A percentile compares a stretch with the other conserved stretches of the same genome.
Evolutionary conservation across 2,888 invertebrate genomes (phyloP).

Genomic region (Eurois occulta): DNA sequence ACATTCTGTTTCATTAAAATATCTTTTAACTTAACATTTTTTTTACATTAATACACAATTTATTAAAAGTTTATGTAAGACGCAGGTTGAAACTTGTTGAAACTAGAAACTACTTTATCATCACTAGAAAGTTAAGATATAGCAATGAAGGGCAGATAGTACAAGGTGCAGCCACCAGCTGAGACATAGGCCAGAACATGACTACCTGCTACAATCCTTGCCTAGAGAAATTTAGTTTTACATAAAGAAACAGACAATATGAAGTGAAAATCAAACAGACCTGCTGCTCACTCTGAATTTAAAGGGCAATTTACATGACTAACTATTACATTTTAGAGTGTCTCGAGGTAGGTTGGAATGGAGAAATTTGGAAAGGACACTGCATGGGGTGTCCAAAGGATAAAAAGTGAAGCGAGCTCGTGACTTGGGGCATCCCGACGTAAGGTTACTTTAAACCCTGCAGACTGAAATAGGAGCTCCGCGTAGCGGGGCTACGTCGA

Average conservation of each 20-base stretch:
- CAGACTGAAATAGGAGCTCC: no score
- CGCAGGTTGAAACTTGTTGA: slow-evolving; percentile 23
- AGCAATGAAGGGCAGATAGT: not conserved
- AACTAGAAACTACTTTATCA: slow-evolving; percentile 26
- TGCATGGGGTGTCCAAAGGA: not conserved
- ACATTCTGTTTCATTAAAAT: slow-evolving; percentile 18
- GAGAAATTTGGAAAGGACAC: not conserved
- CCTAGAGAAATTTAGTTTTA: not conserved
- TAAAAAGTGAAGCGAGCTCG: no score
- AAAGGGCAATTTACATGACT: not conserved
- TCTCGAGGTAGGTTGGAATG: not conserved
- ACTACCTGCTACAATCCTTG: not conserved
- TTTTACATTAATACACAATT: not conserved
- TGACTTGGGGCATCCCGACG: no score
- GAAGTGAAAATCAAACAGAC: not conserved
- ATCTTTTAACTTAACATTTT: not conserved
- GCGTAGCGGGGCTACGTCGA: no score
- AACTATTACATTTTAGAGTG: not conserved
- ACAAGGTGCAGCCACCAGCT: not conserved
- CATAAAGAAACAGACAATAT: not conserved
- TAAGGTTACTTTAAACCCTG: no score
- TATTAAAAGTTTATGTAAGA: not conserved
- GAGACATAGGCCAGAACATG: not conserved
- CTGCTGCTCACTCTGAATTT: not conserved
- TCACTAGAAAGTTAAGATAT: not conserved